Evolutionary conservation across 1,140 invertebrate species (phyloP), one percentile per base, ranked within the genome.

Genomic region (Rhopalosiphum padi): DNA sequence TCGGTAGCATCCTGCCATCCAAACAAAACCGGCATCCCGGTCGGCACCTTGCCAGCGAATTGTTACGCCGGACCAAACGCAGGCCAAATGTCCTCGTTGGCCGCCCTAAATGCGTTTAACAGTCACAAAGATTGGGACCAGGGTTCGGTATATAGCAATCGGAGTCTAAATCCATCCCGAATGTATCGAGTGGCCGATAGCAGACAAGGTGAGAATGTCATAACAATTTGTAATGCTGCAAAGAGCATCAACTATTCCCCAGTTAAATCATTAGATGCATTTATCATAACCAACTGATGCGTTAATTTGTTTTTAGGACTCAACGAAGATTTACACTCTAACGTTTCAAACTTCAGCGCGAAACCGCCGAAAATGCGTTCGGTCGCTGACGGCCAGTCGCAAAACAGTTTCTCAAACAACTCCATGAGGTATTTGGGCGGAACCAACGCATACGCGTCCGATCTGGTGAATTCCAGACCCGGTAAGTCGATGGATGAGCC

Each of bases 121-220:
- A 96, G 97, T 94, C 97, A 97, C 95, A 97, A 97, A 95, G 98
- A 99, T 95, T 99, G 98, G 98, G 98, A 99, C 95, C 98, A 98
- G 95, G 97, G 98, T 30, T 99, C 98, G 5, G 97, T 97, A 35
- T 98, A 99, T 95, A 98, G 98, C 95, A 97, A 97, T 93, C 96
- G 98, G 94, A 98, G 97, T 94, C 98, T 98, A 95, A 98, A 98
- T n/a, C 95, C 98, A 93, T 97, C 97, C 5, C 95, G 97, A 94
- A 97, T 98, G 95, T 97, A 97, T 95, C 96, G 97, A 93, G 96
- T 97, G 93, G n/a, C 91, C 48, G 91, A 93, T 37, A 85, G 22
- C 77, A 43, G 91, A 55, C 91, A 83, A 35, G 96, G 97, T 95
- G 96, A 51, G n/a, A 88, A 41, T 85, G 22, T 41, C 7, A 41